phyloP scores from a whole-genome alignment of 2,888 invertebrate species.

The Tanytarsus gracilentus region DNA sequence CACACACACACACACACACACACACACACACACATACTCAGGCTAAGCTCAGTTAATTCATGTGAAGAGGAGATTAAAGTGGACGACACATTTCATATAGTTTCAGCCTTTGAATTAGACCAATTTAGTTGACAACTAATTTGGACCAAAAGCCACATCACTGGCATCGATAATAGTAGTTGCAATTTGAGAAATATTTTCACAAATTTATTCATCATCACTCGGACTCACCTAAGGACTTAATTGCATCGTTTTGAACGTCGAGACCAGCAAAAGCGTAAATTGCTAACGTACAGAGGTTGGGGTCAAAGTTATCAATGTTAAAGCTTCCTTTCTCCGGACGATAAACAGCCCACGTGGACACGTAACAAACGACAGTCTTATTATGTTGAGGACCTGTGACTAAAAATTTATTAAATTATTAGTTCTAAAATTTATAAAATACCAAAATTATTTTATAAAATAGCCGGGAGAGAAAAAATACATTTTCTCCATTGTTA shows the following conservation, averaged over 20 bases:
- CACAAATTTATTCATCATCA: not conserved
- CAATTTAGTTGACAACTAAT: not conserved
- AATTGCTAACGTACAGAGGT: conserved; percentile 69
- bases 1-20: not conserved
- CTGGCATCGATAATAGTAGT: not conserved
- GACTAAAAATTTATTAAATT: no score
- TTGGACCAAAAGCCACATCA: not conserved
- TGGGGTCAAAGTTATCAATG: conserved; percentile 59
- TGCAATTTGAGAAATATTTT: not conserved
- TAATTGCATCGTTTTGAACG: conserved; percentile 54
- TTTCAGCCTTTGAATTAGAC: no score
- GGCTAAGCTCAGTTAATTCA: not conserved
- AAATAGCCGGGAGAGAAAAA: not conserved
- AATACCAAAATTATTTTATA: not conserved
- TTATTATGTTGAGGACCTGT: conserved; percentile 61
- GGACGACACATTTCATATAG: no score
- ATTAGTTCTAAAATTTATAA: not conserved
- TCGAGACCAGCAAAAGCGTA: conserved; percentile 77
- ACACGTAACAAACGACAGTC: conserved; percentile 70
- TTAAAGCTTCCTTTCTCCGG: conserved; percentile 55
- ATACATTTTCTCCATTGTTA: no score
- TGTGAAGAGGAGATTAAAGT: not conserved
- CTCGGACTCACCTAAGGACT: conserved; percentile 53
- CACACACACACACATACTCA: not conserved
- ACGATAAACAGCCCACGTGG: conserved; percentile 71